Evolutionary conservation across 1,140 invertebrate species (phyloP).

Genomic region (Coenobita brevimanus): DNA sequence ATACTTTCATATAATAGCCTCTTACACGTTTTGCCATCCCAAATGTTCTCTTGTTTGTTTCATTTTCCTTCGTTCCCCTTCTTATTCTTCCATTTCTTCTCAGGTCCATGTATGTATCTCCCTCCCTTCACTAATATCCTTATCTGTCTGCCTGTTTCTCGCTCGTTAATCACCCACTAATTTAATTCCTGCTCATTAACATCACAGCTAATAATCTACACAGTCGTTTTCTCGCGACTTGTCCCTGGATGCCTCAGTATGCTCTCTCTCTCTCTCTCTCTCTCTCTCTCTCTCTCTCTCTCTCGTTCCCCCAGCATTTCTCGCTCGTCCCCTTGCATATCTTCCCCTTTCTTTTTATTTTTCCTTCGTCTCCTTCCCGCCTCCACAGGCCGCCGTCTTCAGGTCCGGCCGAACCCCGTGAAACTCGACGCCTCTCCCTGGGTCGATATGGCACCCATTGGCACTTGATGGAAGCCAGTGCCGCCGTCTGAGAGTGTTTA

Average conservation of each 20-base stretch:
- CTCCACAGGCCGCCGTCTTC: background rate
- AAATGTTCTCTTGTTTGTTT: no score
- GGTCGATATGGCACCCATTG: slow-evolving; percentile 57
- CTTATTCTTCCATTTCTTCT: background rate
- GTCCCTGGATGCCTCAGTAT: background rate
- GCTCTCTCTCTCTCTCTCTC: background rate
- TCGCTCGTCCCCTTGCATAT: background rate
- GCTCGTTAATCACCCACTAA: background rate
- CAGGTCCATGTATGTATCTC: background rate
- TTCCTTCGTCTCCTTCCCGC: background rate
- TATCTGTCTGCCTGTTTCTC: background rate
- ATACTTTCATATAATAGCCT: no score
- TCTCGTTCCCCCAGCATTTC: background rate
- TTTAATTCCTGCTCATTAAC: no score
- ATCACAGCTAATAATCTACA: no score
- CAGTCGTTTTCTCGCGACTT: background rate
- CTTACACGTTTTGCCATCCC: no score
- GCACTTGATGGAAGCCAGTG: slow-evolving; percentile 59
- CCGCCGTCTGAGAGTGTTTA: slow-evolving; percentile 37
- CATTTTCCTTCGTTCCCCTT: background rate
- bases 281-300: background rate
- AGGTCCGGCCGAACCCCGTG: no score
- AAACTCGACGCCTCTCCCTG: background rate
- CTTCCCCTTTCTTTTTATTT: background rate
- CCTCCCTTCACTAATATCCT: background rate